Base-by-base conservation (phyloP, 2,888 invertebrate species). In the Entomobrya proxima region DNA sequence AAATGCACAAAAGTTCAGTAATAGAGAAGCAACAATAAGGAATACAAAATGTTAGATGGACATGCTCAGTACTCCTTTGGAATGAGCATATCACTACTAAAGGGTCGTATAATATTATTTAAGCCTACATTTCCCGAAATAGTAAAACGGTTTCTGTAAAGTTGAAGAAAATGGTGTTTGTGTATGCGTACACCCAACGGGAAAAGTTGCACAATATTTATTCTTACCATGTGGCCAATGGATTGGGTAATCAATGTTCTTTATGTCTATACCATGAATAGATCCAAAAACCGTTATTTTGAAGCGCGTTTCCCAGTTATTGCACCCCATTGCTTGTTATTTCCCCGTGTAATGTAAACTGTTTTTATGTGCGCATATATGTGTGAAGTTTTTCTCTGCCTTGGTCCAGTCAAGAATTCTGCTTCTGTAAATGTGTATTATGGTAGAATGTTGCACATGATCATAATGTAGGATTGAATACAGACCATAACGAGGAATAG, bases 121-220 rank as follows among this genome's bases (percentile, higher is more conserved):
- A 24, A 40, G 2, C 21, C 18, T 35, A 4, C 27, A 64, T 64
- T 18, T 27, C 18, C 50, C 21, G 32, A 61, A 61, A 61, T 21
- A 27, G 64, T 37, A 64, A 64, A 64, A 35, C 32, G 58, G 6
- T 32, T 32, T 27, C 58, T 47, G 37, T 11, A 18, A 47, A 50
- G 15, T 27, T 37, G 5, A 30, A 30, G 47, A n/a, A n/a, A n/a
- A n/a, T 72, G 50, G 15, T 13, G 37, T 40, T 5, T n/a, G 18
- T 67, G 32, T 24, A 9, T 44, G 55, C 55, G n/a, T n/a, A 18
- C 37, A 30, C 72, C 84, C 72, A 32, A 32, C 11, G 78, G 84
- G 76, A 37, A 84, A 84, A 50, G 76, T 83, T 83, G 44, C 76
- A 78, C 84, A 84, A 84, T 84, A 84, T 84, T 84, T 84, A 84